phyloP scores from a whole-genome alignment of 2,888 invertebrate species.

The Agrochola circellaris region DNA sequence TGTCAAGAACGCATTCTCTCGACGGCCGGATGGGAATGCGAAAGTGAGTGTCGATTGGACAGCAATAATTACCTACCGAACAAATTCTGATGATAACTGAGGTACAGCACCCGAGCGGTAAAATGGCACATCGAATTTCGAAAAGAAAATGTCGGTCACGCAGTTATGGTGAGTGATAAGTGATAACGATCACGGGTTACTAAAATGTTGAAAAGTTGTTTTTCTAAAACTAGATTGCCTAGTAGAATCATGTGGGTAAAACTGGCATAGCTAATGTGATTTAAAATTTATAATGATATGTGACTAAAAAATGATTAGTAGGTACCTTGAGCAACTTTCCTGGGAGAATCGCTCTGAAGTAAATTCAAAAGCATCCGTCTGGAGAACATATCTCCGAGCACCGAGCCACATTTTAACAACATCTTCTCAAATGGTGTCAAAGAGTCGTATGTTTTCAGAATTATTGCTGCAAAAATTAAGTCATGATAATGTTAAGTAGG shows the following conservation, averaged over 20 bases:
- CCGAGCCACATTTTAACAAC: slow-evolving; percentile 92
- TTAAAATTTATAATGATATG: neutral
- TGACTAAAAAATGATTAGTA: neutral
- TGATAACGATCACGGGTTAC: no score
- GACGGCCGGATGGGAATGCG: no score
- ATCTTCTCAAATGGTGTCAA: slow-evolving; percentile 92
- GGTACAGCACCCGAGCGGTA: neutral
- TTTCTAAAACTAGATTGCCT: neutral
- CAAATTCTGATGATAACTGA: neutral
- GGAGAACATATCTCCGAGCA: slow-evolving; percentile 92
- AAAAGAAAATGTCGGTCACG: neutral
- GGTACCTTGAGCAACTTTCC: slow-evolving; percentile 89
- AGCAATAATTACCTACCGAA: neutral
- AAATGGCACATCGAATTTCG: neutral
- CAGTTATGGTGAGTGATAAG: neutral
- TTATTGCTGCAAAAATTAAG: slow-evolving; percentile 85
- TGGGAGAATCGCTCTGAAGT: slow-evolving; percentile 85
- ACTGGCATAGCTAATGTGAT: neutral
- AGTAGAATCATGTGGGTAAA: neutral
- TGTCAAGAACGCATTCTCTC: no score
- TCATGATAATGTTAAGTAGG: neutral
- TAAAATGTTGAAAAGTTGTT: neutral
- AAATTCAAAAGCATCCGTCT: slow-evolving; percentile 91
- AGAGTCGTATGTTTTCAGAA: slow-evolving; percentile 92
- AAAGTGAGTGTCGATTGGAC: no score